Base-by-base conservation (phyloP, 1,140 invertebrate genomes). In the Caerostris extrusa region DNA sequence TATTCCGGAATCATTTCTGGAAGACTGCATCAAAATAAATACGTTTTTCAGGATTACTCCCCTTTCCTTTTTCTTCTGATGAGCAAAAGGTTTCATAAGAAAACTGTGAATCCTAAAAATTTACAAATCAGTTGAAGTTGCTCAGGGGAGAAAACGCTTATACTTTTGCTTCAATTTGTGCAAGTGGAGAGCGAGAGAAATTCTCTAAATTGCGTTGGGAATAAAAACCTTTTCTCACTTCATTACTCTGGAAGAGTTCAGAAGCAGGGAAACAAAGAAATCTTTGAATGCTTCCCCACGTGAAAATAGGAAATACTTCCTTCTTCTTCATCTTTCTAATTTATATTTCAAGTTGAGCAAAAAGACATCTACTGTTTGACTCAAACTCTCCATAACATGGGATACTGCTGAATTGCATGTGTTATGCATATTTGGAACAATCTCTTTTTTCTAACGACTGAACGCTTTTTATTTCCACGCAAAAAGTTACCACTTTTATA, bases 211-310 rank as follows among this genome's bases (percentile, higher is more conserved):
- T 77, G 69, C 69, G 69, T 12, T 53, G 69, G 69, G 69, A 77
- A 77, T 77, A 77, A 77, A 77, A 77, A 77, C 69, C 69, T 53
- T 77, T 77, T 77, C 71, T 77, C 71, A 77, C 71, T 77, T 77
- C 71, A 77, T 77, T 77, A 77, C 71, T 77, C 71, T 77, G 71
- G 71, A 53, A 77, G 69, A 19, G 69, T 71, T 71, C 19, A 19
- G 69, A 34, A 71, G 71, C 34, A 77, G 34, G 19, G 71, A 77
- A 77, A 77, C 71, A 77, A 77, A 77, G 71, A 34, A 77, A 77
- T 77, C 34, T 77, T 77, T 12, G 34, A 77, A 77, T 10, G 7
- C 34, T 7, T 7, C 69, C 69, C 34, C 34, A 77, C 34, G 34
- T 77, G 50, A 34, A 77, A 77, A 50, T 34, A 34, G 71, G 71